Conservation (phyloP, 2,113 vertebrate species). For the Alethe diademata region DNA sequence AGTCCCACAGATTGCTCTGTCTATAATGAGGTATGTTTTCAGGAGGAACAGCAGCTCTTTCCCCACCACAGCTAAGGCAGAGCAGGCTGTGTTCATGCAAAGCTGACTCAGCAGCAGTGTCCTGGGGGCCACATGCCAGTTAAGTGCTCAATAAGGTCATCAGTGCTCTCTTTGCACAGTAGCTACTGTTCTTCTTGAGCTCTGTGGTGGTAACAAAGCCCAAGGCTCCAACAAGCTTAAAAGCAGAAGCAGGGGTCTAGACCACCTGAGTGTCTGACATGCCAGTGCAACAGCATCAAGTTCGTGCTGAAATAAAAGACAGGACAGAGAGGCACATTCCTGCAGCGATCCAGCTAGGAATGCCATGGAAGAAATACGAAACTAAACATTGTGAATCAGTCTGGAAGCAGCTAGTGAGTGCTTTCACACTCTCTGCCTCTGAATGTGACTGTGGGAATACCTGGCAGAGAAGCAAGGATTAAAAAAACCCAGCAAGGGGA, state of each 20-base stretch:
- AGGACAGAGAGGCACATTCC: background rate
- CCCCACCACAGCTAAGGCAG: background rate
- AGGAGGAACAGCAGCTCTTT: slow-evolving; percentile 6
- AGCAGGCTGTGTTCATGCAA: background rate
- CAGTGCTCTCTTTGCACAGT: background rate
- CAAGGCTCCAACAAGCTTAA: background rate
- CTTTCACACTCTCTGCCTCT: background rate
- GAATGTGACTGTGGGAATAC: background rate
- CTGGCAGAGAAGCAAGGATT: background rate
- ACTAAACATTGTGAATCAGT: background rate
- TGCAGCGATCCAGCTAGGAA: background rate
- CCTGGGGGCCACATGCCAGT: background rate
- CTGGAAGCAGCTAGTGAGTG: background rate
- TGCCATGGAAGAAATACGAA: background rate
- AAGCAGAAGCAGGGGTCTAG: background rate
- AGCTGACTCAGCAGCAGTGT: slow-evolving; percentile 22
- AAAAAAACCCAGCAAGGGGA: background rate
- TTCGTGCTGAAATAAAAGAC: background rate
- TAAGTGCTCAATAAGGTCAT: background rate
- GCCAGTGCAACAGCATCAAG: background rate
- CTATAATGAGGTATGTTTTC: slow-evolving; percentile 8
- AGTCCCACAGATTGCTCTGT: background rate
- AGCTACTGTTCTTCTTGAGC: background rate
- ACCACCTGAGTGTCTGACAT: background rate
- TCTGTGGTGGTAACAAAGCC: background rate